Percentiles rank a stretch among this genome's conserved stretches.
phyloP scores from a whole-genome alignment of 1,140 invertebrate genomes.

The Spodoptera frugiperda region DNA sequence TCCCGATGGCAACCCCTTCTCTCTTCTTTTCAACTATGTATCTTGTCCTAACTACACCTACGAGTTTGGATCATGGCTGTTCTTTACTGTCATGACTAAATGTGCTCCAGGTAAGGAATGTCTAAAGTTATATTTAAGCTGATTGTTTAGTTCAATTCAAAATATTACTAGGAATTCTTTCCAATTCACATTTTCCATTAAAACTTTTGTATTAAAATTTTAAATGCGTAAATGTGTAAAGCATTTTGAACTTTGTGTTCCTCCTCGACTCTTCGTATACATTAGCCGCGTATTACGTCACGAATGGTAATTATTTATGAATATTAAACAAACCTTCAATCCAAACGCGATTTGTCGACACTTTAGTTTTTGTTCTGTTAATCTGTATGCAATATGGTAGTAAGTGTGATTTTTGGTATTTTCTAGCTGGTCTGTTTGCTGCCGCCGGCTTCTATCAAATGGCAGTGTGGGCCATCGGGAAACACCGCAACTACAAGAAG shows the following conservation, averaged over 20 bases:
- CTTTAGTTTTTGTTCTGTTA: not conserved
- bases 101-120: conserved; percentile 95
- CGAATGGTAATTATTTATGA: conserved; percentile 45
- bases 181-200: conserved; percentile 2
- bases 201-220: too few species aligned
- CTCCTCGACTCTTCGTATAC: conserved; percentile 28
- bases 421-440: conserved; percentile 95
- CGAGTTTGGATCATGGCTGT: conserved; percentile 97
- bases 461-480: conserved; percentile 98
- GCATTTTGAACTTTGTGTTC: conserved; percentile 33
- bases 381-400: not conserved
- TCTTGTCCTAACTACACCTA: conserved; percentile 99
- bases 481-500: conserved; percentile 98
- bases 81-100: conserved; percentile 97
- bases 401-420: not conserved
- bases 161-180: not conserved
- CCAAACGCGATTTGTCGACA: conserved; percentile 26
- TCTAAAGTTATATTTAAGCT: too few species aligned
- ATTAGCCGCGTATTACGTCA: conserved; percentile 43
- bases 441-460: conserved; percentile 98
- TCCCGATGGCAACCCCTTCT: conserved; percentile 96
- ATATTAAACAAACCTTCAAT: conserved; percentile 42
- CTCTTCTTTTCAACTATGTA: conserved; percentile 95
- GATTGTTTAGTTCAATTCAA: too few species aligned
- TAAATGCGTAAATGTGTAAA: conserved; percentile 27